Conservation (phyloP, 2,113 vertebrate species). For the Motacilla alba region DNA sequence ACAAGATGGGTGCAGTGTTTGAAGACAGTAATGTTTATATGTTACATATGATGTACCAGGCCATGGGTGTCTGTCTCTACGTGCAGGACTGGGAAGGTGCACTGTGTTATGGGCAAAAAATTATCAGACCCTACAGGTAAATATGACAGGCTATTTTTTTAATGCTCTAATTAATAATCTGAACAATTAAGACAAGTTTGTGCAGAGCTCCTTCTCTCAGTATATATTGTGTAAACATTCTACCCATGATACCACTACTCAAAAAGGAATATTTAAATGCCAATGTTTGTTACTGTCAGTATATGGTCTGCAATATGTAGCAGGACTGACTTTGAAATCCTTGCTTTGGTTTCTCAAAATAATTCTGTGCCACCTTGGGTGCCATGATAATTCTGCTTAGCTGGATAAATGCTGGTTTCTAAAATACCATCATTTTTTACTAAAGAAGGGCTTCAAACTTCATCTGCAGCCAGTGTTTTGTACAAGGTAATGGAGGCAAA, state of each 20-base stretch:
- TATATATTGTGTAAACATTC: not conserved
- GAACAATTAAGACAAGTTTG: not conserved
- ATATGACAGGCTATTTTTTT: not conserved
- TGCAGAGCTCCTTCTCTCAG: not conserved
- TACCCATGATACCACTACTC: not conserved
- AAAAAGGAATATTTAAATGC: not conserved
- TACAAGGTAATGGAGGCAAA: not conserved
- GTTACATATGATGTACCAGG: constrained; percentile 98
- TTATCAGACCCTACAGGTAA: constrained; percentile 91
- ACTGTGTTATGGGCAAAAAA: constrained; percentile 86
- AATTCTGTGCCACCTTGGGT: not conserved
- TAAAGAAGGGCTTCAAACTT: not conserved
- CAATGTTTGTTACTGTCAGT: not conserved
- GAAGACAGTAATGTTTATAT: constrained; percentile 91
- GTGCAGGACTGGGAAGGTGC: constrained; percentile 85
- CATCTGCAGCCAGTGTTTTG: not conserved
- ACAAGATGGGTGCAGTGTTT: constrained; percentile 89
- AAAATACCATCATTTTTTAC: not conserved
- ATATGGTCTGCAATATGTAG: not conserved
- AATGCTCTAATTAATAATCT: not conserved
- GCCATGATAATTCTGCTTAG: not conserved
- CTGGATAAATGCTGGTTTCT: not conserved
- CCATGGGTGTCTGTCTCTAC: constrained; percentile 94
- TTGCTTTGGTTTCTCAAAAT: not conserved
- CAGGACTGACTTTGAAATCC: not conserved